Evolutionary conservation across 2,888 invertebrate genomes (phyloP).

Genomic region (Diarsia mendica): DNA sequence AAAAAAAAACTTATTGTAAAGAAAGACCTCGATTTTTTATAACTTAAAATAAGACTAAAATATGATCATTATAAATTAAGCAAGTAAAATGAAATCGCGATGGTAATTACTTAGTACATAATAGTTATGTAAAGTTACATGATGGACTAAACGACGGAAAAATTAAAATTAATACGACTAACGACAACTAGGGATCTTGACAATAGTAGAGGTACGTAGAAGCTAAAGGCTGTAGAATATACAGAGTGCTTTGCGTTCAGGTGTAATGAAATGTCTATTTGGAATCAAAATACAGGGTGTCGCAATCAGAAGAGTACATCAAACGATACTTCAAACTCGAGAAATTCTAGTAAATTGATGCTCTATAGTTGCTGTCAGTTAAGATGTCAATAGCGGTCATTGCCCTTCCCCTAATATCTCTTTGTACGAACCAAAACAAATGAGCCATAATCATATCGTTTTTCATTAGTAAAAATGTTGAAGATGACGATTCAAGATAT

Average conservation of each 20-base stretch:
- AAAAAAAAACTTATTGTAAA: conserved; percentile 26
- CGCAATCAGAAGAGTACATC: conserved; percentile 74
- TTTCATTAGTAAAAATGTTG: no score
- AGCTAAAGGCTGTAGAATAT: conserved; percentile 84
- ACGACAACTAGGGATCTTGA: conserved; percentile 85
- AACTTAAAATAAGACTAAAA: conserved; percentile 42
- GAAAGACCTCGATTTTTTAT: conserved; percentile 37
- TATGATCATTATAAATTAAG: conserved; percentile 38
- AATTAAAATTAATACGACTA: conserved; percentile 71
- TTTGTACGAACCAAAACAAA: no score
- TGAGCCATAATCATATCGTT: no score
- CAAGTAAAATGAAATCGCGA: conserved; percentile 56
- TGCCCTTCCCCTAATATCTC: no score
- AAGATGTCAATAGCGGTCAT: no score
- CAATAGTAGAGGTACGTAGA: conserved; percentile 89
- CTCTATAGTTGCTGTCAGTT: neutral
- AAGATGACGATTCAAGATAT: neutral
- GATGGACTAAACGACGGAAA: conserved; percentile 57
- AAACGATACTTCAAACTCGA: conserved; percentile 75
- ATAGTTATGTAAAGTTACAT: conserved; percentile 57
- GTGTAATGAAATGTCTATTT: conserved; percentile 68
- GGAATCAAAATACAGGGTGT: conserved; percentile 84
- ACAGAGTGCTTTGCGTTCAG: conserved; percentile 84
- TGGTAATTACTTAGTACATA: conserved; percentile 57
- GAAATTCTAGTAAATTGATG: conserved; percentile 44